Evolutionary conservation across 2,888 invertebrate genomes (phyloP).

Genomic region (Cenopis cana): DNA sequence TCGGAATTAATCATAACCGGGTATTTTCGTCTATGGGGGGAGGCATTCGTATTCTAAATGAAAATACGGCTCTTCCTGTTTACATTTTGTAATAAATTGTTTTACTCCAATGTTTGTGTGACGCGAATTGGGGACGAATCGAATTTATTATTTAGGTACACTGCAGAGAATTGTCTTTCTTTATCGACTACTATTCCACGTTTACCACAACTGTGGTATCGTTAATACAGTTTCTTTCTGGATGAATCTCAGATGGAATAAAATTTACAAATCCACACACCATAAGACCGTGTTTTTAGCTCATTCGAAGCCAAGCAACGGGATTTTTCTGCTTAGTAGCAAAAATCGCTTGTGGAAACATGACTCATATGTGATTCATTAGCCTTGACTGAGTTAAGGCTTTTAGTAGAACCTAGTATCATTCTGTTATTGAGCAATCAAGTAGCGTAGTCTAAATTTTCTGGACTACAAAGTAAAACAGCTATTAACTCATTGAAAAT

Average conservation of each 20-base stretch:
- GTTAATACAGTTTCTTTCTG: neutral
- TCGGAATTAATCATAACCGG: constrained; percentile 85
- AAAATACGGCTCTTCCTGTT: constrained; percentile 85
- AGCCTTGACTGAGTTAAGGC: no score
- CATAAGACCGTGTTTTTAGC: no score
- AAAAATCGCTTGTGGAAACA: no score
- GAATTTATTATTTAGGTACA: constrained; percentile 66
- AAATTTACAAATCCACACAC: neutral
- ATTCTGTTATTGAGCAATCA: no score
- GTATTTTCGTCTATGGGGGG: constrained; percentile 82
- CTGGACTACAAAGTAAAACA: neutral
- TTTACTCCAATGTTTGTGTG: constrained; percentile 78
- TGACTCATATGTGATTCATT: no score
- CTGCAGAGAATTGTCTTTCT: constrained; percentile 42
- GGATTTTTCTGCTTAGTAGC: no score
- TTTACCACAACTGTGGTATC: neutral
- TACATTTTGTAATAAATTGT: constrained; percentile 85
- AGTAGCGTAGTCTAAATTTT: no score
- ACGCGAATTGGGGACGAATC: constrained; percentile 54
- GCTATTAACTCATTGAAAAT: neutral
- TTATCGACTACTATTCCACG: constrained; percentile 32
- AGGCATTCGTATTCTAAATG: constrained; percentile 83
- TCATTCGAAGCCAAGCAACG: no score
- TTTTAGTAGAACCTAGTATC: no score
- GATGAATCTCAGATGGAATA: neutral